phyloP scores from a whole-genome alignment of 1,140 invertebrate species.

The Pantala flavescens region DNA sequence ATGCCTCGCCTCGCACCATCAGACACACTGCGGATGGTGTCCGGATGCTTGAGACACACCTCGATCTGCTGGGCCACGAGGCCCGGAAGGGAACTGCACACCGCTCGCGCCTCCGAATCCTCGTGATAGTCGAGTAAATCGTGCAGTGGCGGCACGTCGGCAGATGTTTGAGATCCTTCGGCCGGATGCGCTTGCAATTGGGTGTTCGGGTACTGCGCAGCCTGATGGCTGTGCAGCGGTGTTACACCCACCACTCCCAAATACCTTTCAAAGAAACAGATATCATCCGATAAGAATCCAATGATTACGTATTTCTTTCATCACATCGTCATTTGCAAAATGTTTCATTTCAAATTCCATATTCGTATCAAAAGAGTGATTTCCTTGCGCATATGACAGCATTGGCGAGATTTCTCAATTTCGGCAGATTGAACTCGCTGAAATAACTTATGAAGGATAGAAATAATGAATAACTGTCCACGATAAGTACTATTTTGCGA shows the following conservation, averaged over 20 bases:
- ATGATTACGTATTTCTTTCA: too few species aligned
- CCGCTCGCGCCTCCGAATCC: constrained; percentile 26
- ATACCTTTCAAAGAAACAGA: not conserved
- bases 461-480: too few species aligned
- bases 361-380: too few species aligned
- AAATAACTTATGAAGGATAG: too few species aligned
- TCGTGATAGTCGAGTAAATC: constrained; percentile 24
- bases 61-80: constrained; percentile 39
- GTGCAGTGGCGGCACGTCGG: not conserved
- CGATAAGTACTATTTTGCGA: too few species aligned
- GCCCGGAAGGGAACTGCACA: constrained; percentile 31
- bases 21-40: constrained; percentile 40
- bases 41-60: constrained; percentile 37
- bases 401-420: too few species aligned
- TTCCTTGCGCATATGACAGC: too few species aligned
- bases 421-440: too few species aligned
- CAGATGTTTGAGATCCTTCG: not conserved
- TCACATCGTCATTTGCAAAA: too few species aligned
- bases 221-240: constrained; percentile 7
- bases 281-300: too few species aligned
- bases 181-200: not conserved
- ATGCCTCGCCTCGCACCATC: constrained; percentile 43
- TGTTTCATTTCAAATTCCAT: too few species aligned
- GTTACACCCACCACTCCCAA: not conserved
- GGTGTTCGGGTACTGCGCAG: not conserved